Base-by-base conservation (phyloP, 2,888 invertebrate genomes). In the Peribatodes rhomboidaria region DNA sequence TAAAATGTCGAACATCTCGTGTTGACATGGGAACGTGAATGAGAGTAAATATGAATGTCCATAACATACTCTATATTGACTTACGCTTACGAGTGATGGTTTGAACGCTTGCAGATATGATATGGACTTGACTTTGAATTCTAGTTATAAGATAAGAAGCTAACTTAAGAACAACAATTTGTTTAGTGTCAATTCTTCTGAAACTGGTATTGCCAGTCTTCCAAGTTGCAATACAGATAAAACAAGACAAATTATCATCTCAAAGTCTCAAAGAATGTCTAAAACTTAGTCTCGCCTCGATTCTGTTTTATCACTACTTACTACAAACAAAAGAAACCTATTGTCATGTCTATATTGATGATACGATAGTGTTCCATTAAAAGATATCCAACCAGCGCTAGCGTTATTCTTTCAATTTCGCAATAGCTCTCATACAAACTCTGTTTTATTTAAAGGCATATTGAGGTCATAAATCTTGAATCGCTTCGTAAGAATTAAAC, bases 401-500 rank as follows among this genome's bases (percentile, higher is more conserved):
- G n/a, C 61, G 61, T 71, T 72, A 71, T 76, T 79, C 69, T 77
- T 77, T 73, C 70, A 63, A 64, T 76, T 78, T 77, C 74, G 73
- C 77, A 75, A 72, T 68, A 72, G 62, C 62, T 63, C 22, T 55
- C 44, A 35, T 47, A 53, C 27, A 18, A 47, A 33, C 74, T 68
- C 68, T 69, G 76, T 80, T 78, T 83, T 83, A 78, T 80, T 82
- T 74, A 68, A 71, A 69, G 61, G 63, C 69, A 61, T 70, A 76
- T 74, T 70, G 75, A 76, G 70, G 69, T 72, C 72, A 75, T 87
- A 85, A 85, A 84, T 82, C 79, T 72, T 73, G 70, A 80, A 79
- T 76, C 79, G 82, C 74, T 74, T 75, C 77, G 78, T 84, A 81
- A 84, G 60, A 85, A 86, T 82, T 74, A 76, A 83, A 82, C 78